Evolutionary conservation across 2,888 invertebrate genomes (phyloP).

Genomic region (Maniola hyperantus): DNA sequence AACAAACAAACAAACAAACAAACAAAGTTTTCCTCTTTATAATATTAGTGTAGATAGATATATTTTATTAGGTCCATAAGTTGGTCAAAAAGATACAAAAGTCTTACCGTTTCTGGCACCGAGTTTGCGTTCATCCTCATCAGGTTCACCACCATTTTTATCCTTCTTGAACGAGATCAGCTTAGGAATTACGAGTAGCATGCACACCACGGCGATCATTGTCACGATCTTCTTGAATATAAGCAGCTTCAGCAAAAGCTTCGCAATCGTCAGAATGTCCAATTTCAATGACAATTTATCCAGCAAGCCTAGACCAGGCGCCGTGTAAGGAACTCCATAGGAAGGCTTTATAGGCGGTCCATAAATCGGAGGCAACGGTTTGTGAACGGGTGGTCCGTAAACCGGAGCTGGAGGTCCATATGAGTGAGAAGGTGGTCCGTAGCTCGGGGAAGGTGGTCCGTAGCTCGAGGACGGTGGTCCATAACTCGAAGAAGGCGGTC

Average conservation of each 20-base stretch:
- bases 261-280: conserved; percentile 87
- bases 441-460: conserved; percentile 61
- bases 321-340: conserved; percentile 82
- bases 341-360: conserved; percentile 73
- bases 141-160: conserved; percentile 52
- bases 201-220: conserved; percentile 88
- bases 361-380: conserved; percentile 62
- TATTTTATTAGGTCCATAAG: background rate
- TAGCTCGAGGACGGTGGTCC: conserved; percentile 70
- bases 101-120: conserved; percentile 58
- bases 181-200: conserved; percentile 89
- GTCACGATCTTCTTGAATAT: conserved; percentile 92
- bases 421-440: conserved; percentile 65
- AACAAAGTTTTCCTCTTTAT: no score
- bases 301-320: conserved; percentile 79
- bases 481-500: conserved; percentile 65
- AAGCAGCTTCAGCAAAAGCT: conserved; percentile 88
- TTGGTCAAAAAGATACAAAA: background rate
- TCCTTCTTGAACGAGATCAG: conserved; percentile 79
- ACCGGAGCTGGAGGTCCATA: conserved; percentile 71
- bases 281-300: conserved; percentile 87
- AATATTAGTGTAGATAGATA: no score
- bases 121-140: conserved; percentile 65
- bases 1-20: no score
- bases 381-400: conserved; percentile 68